phyloP scores from a whole-genome alignment of 2,888 invertebrate genomes.

The Steromphala cineraria region DNA sequence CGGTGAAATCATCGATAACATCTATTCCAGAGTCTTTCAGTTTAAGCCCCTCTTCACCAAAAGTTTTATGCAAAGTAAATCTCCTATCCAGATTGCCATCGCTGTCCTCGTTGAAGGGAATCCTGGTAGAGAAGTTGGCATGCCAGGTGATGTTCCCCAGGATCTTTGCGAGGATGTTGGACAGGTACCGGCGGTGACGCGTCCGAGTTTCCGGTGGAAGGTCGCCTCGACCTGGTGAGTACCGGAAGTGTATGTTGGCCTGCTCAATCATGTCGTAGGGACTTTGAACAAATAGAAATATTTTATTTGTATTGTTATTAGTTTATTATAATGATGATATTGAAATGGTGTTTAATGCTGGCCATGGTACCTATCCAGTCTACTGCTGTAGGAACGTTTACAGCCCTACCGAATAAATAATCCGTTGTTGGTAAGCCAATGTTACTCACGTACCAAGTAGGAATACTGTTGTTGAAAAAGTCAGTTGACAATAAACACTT shows the following conservation, averaged over 20 bases:
- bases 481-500: too few species aligned
- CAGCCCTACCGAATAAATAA: too few species aligned
- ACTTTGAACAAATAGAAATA: slow-evolving; percentile 5
- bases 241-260: slow-evolving; percentile 38
- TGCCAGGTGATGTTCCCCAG: slow-evolving; percentile 39
- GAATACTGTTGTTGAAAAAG: too few species aligned
- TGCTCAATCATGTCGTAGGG: slow-evolving; percentile 39
- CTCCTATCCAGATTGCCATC: background rate
- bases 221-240: slow-evolving; percentile 27
- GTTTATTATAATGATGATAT: too few species aligned
- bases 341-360: too few species aligned
- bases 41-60: background rate
- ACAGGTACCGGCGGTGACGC: slow-evolving; percentile 36
- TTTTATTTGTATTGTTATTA: too few species aligned
- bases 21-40: background rate
- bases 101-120: slow-evolving; percentile 22
- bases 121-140: slow-evolving; percentile 24
- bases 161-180: slow-evolving; percentile 37
- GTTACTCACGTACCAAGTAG: too few species aligned
- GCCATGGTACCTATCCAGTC: too few species aligned
- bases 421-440: too few species aligned
- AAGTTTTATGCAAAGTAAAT: background rate
- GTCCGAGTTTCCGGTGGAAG: slow-evolving; percentile 14
- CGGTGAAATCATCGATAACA: background rate
- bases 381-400: too few species aligned